Evolutionary conservation across 2,797 vertebrate genomes (phyloP).

Genomic region (Thunnus albacares): DNA sequence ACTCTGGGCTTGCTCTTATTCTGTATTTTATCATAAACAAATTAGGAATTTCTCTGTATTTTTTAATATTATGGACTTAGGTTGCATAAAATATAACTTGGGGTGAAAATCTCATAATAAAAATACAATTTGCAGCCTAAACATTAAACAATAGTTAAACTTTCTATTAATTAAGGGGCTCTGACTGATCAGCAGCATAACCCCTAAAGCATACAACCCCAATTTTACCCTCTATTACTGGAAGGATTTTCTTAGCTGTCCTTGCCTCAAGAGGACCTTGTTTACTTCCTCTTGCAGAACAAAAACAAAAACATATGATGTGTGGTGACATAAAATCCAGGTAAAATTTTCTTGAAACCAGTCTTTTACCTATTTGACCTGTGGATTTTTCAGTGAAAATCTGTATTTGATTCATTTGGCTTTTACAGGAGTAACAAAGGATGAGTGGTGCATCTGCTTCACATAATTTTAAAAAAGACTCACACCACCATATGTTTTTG

Average conservation of each 20-base stretch:
- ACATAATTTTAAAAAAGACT: background rate
- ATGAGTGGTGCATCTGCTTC: too few species aligned
- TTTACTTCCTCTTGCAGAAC: background rate
- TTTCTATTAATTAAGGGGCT: background rate
- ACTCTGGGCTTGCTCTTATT: background rate
- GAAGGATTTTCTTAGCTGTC: background rate
- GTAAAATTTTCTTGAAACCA: too few species aligned
- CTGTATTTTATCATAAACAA: background rate
- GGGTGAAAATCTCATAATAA: background rate
- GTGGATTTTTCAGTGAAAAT: background rate
- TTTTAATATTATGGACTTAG: too few species aligned
- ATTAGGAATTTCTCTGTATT: too few species aligned
- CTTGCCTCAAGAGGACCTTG: background rate
- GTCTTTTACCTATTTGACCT: background rate
- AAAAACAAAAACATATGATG: background rate
- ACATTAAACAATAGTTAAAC: background rate
- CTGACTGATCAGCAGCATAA: background rate
- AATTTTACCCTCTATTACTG: background rate
- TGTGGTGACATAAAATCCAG: background rate
- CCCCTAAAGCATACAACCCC: background rate
- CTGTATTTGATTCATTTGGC: background rate
- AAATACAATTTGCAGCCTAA: background rate
- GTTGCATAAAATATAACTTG: background rate
- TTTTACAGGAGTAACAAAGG: background rate
- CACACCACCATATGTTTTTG: background rate